Base-by-base conservation (phyloP, 1,140 invertebrate species). In the Anoplophora glabripennis region DNA sequence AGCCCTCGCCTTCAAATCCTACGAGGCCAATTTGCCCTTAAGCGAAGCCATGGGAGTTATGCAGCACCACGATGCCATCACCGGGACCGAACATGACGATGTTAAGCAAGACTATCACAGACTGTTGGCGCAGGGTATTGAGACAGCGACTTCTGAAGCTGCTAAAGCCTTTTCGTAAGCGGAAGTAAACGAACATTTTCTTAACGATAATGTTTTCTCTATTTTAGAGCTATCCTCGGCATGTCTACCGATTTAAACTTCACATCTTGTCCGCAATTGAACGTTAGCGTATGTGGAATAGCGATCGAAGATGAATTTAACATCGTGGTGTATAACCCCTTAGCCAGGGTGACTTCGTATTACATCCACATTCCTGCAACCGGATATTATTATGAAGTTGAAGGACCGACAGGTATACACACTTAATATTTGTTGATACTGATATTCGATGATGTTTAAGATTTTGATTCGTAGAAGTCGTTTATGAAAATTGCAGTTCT, bases 41-140 rank as follows among this genome's bases (percentile, higher is more conserved):
- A 68, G 78, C 28, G 76, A 80, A 72, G 83, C 80, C 1, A 79
- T 88, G 79, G 93, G 90, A 15, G 80, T 96, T 0, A 87, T 91
- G 81, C 94, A 98, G 71, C 95, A 98, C 77, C 95, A 98, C 69
- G 94, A 92, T 72, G 89, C 89, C 0, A 81, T 91, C 0, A 89
- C 89, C 0, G 94, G 94, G n/a, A 97, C 94, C 0, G 93, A 93
- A 68, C 95, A 94, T 69, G 87, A 96, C 76, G 84, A 90, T 49
- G 94, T 97, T 0, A 87, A 92, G 0, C 67, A 84, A 10, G 95
- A 99, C 76, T 99, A 99, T 74, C 85, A 81, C 0, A 77, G 85
- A 61, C 78, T 88, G 61, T 74, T 94, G 7, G 71, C 80, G 10
- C 72, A 79, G 51, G 86, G 82, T 9, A 76, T 86, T 9, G 68